Conservation (phyloP, 1,140 invertebrate genomes). For the Procambarus clarkii region DNA sequence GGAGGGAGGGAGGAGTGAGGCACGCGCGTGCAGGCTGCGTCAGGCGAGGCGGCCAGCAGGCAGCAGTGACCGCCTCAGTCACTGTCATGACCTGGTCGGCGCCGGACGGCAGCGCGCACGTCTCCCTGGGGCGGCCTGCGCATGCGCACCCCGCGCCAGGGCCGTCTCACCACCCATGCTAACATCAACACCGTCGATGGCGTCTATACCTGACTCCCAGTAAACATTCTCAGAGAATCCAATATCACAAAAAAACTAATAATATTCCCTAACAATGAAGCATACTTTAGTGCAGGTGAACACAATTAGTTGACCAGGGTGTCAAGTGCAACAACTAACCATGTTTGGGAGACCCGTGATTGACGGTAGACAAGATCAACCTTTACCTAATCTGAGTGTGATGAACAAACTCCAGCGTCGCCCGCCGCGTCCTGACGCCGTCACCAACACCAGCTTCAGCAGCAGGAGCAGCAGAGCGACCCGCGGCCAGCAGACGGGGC, state of each 20-base stretch:
- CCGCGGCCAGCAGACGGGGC: constrained; percentile 12
- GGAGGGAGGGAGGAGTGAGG: neutral
- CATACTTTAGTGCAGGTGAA: too few relatives aligned
- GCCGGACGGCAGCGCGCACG: neutral
- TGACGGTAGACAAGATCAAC: neutral
- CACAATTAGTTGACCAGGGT: too few relatives aligned
- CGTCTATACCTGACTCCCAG: too few relatives aligned
- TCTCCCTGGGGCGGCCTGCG: constrained; percentile 3
- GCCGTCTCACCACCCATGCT: neutral
- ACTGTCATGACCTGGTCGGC: neutral
- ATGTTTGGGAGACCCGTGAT: neutral
- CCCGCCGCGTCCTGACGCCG: neutral
- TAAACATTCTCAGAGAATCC: too few relatives aligned
- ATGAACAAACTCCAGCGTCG: constrained; percentile 55
- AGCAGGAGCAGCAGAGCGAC: neutral
- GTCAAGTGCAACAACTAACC: too few relatives aligned
- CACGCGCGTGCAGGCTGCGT: neutral
- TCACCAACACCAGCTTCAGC: neutral
- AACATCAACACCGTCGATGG: too few relatives aligned
- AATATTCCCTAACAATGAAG: too few relatives aligned
- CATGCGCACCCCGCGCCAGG: neutral
- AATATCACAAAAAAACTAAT: too few relatives aligned
- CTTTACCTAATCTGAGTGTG: constrained; percentile 9
- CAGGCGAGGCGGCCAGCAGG: neutral
- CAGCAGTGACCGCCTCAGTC: neutral